Percentiles rank a stretch among this genome's conserved stretches.
phyloP scores from a whole-genome alignment of 2,888 invertebrate species.

The Brachyopa scutellaris region DNA sequence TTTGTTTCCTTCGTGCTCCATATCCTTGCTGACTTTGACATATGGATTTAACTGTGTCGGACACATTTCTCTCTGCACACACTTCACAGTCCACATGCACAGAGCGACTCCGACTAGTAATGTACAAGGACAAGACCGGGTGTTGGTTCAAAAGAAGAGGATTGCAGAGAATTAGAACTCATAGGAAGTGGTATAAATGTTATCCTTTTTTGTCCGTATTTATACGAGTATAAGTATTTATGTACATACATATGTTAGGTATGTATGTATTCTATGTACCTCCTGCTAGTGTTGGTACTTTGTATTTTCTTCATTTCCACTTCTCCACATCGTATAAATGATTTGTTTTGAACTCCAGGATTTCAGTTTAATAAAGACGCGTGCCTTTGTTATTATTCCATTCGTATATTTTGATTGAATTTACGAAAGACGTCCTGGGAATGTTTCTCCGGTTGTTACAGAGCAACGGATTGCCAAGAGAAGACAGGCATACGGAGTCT shows the following conservation, averaged over 20 bases:
- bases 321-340: conserved; percentile 48
- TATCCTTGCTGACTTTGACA: conserved; percentile 69
- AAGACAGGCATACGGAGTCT: no score
- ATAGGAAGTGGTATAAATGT: neutral
- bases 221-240: no score
- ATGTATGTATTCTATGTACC: neutral
- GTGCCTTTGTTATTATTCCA: conserved; percentile 55
- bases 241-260: no score
- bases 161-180: conserved; percentile 22
- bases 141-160: neutral
- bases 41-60: conserved; percentile 69
- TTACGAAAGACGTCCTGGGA: conserved; percentile 33
- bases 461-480: no score
- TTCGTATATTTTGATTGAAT: conserved; percentile 59
- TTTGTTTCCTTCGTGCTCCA: conserved; percentile 71
- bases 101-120: neutral
- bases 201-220: no score
- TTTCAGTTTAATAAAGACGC: conserved; percentile 59
- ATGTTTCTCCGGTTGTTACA: no score
- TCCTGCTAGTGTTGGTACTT: neutral
- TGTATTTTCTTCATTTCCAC: conserved; percentile 45
- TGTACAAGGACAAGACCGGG: conserved; percentile 10
- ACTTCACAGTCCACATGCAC: no score
- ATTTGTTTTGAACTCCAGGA: conserved; percentile 60
- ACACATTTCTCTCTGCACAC: conserved; percentile 31